These are phyloP conservation scores for Polydrusus cervinus DNA, from an alignment of 2,888 invertebrate genomes.

Conservation along the genomic window DNA sequence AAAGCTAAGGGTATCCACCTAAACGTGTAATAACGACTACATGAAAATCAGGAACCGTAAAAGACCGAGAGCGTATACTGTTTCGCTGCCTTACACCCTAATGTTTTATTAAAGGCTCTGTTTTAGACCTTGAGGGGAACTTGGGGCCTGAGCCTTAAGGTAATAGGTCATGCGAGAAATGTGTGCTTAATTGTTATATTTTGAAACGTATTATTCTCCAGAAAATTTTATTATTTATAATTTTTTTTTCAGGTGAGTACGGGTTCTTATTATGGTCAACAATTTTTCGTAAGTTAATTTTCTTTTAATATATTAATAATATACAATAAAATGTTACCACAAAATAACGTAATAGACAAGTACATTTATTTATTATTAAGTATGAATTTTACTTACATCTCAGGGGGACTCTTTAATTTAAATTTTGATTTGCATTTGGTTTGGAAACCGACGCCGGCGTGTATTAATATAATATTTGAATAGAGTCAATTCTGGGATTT, in stretches of 20 bases:
- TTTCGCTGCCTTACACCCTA: constrained; percentile 44
- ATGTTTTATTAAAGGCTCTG: constrained; percentile 48
- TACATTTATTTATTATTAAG: no score
- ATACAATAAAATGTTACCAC: no score
- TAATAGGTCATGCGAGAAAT: constrained; percentile 24
- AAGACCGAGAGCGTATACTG: constrained; percentile 49
- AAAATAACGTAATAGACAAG: no score
- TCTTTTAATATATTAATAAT: neutral
- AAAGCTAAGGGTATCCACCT: constrained; percentile 40
- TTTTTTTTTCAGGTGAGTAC: constrained; percentile 16
- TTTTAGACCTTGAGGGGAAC: constrained; percentile 27
- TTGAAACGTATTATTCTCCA: neutral
- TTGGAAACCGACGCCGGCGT: no score
- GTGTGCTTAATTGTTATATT: neutral
- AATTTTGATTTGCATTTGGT: no score
- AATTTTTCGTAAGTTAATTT: neutral
- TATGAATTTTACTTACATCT: no score
- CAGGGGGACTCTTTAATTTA: no score
- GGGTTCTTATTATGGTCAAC: neutral
- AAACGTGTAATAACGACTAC: constrained; percentile 58
- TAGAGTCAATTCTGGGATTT: no score
- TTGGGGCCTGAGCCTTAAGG: constrained; percentile 26
- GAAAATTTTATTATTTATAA: neutral
- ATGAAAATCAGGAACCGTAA: constrained; percentile 61
- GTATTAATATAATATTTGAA: no score